phyloP scores from a whole-genome alignment of 2,113 vertebrate species.

The Vombatus ursinus region DNA sequence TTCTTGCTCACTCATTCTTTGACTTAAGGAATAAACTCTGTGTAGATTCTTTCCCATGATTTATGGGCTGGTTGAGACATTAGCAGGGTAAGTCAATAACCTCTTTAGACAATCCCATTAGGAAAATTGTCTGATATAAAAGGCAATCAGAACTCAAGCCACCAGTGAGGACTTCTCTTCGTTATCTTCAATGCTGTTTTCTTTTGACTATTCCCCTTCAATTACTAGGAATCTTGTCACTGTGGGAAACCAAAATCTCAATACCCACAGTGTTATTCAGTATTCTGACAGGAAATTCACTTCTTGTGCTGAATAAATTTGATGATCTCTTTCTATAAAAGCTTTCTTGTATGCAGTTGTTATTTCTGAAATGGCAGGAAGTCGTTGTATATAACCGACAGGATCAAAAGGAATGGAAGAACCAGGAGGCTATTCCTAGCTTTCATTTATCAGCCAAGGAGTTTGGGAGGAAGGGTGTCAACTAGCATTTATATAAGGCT shows the following conservation, averaged over 20 bases:
- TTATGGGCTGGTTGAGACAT: slow-evolving; percentile 48
- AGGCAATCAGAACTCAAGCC: slow-evolving; percentile 7
- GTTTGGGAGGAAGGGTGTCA: background rate
- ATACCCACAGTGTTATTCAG: background rate
- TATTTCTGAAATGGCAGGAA: background rate
- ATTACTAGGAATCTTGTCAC: background rate
- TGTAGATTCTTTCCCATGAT: slow-evolving; percentile 1
- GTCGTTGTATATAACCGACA: background rate
- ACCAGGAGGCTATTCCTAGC: background rate
- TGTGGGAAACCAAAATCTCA: slow-evolving; percentile 22
- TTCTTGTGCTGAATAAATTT: slow-evolving; percentile 31
- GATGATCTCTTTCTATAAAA: background rate
- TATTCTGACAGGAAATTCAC: background rate
- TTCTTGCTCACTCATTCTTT: slow-evolving; percentile 1
- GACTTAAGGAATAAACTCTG: slow-evolving; percentile 34
- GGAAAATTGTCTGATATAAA: slow-evolving; percentile 32
- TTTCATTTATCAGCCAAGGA: background rate
- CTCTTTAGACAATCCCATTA: background rate
- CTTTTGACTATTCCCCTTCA: slow-evolving; percentile 2
- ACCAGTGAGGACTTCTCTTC: background rate
- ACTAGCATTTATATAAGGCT: background rate
- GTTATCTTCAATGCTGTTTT: slow-evolving; percentile 22
- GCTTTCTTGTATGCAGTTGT: background rate
- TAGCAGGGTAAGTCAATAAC: slow-evolving; percentile 55
- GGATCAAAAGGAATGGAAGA: background rate